These are phyloP conservation scores for Chrysolina americana DNA, from an alignment of 2,888 invertebrate genomes.

Conservation along the genomic window DNA sequence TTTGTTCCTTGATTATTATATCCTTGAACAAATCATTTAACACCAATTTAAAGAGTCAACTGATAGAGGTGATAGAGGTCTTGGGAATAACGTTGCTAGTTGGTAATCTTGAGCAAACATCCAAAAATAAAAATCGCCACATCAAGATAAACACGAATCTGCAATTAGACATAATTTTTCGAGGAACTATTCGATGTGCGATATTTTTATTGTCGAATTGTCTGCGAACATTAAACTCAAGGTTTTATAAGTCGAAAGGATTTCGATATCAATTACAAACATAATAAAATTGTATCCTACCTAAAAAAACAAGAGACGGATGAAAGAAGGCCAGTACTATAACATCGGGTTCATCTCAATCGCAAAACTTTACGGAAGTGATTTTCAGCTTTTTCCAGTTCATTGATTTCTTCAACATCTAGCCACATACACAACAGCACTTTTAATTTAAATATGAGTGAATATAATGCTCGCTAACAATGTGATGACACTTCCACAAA, in stretches of 20 bases:
- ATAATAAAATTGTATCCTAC: conserved; percentile 32
- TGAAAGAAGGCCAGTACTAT: conserved; percentile 28
- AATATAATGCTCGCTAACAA: background rate
- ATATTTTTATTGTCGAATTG: background rate
- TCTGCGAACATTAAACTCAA: conserved; percentile 10
- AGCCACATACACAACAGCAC: conserved; percentile 21
- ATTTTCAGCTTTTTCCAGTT: conserved; percentile 18
- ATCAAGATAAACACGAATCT: conserved; percentile 7
- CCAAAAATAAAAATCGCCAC: conserved; percentile 15
- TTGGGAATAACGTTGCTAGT: conserved; percentile 14
- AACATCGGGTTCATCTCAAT: conserved; percentile 29
- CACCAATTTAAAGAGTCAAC: conserved; percentile 51
- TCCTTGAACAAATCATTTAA: conserved; percentile 52
- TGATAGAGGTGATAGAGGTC: conserved; percentile 31
- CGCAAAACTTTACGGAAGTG: background rate
- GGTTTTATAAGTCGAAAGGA: conserved; percentile 12
- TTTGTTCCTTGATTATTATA: conserved; percentile 31
- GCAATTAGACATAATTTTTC: background rate
- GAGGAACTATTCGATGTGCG: background rate
- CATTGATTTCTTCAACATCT: conserved; percentile 17
- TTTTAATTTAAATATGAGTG: background rate
- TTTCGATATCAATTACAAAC: conserved; percentile 1
- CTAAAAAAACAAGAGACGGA: conserved; percentile 36
- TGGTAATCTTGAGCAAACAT: conserved; percentile 4
- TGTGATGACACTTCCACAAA: conserved; percentile 20